phyloP scores from a whole-genome alignment of 2,888 invertebrate species.

The Odontocerum albicorne region DNA sequence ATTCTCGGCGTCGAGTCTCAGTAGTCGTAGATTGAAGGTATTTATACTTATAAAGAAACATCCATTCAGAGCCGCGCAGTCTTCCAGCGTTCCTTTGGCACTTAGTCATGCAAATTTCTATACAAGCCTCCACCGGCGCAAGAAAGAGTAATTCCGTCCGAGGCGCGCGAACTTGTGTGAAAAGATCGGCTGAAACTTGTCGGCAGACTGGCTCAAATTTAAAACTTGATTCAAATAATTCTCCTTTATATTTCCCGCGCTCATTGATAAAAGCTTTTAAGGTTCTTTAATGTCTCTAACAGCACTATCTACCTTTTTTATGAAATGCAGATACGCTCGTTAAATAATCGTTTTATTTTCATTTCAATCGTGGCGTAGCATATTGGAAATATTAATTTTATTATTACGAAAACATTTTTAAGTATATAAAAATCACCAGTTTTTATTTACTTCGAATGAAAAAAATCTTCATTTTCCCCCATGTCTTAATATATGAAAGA shows the following conservation, averaged over 20 bases:
- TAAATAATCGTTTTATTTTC: no score
- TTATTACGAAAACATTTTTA: no score
- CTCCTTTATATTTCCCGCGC: slow-evolving; percentile 15
- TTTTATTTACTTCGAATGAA: no score
- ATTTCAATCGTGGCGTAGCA: no score
- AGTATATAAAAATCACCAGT: no score
- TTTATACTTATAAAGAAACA: not conserved
- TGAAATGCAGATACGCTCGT: no score
- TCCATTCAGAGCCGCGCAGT: not conserved
- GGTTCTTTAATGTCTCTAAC: not conserved
- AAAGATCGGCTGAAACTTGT: slow-evolving; percentile 25
- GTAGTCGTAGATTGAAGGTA: not conserved
- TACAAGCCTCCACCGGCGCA: slow-evolving; percentile 24
- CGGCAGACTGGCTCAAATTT: slow-evolving; percentile 4
- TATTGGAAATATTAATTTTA: no score
- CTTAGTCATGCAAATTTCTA: slow-evolving; percentile 33
- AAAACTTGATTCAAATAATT: not conserved
- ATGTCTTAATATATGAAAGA: no score
- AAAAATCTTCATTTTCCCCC: no score
- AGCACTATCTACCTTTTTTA: no score
- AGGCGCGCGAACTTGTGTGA: slow-evolving; percentile 25
- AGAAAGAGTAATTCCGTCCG: slow-evolving; percentile 28
- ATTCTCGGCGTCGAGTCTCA: slow-evolving; percentile 6
- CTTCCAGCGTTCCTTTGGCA: slow-evolving; percentile 4
- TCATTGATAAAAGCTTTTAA: slow-evolving; percentile 20